Percentiles rank a stretch among this genome's conserved stretches.
These are phyloP conservation scores for Dolichomitus sp. DNA, from an alignment of 2,888 invertebrate species.

Conservation along the genomic window DNA sequence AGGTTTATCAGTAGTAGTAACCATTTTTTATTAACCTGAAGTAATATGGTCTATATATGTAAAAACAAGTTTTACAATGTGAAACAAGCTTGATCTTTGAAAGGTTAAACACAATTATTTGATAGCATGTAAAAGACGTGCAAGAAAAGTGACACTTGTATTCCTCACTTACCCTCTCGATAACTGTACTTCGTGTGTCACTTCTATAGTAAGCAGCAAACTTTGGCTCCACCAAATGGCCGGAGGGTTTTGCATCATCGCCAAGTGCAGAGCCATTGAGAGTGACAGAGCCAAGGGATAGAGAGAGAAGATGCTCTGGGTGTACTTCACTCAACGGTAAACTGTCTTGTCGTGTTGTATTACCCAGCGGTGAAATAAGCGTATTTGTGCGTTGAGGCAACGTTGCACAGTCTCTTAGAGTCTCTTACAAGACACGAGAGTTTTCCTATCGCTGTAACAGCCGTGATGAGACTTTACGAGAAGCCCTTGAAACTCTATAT, in stretches of 20 bases:
- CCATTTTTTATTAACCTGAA: too few relatives aligned
- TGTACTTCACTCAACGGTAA: slow-evolving; percentile 43
- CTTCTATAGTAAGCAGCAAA: background rate
- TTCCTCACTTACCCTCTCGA: background rate
- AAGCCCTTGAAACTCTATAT: slow-evolving; percentile 2
- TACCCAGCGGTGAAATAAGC: slow-evolving; percentile 27
- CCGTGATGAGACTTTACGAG: slow-evolving; percentile 23
- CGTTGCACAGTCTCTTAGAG: background rate
- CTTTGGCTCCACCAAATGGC: background rate
- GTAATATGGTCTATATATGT: too few relatives aligned
- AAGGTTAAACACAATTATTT: background rate
- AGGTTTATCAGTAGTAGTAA: too few relatives aligned
- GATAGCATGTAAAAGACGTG: background rate
- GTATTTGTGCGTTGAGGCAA: slow-evolving; percentile 1
- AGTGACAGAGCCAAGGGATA: background rate
- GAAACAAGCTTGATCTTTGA: background rate
- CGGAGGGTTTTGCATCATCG: slow-evolving; percentile 5
- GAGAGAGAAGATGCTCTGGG: slow-evolving; percentile 5
- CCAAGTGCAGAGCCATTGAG: slow-evolving; percentile 8
- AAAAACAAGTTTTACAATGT: background rate
- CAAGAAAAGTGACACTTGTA: background rate
- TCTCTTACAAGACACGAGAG: slow-evolving; percentile 35
- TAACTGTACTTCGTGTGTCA: background rate
- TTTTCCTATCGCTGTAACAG: slow-evolving; percentile 49
- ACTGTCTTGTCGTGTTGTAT: slow-evolving; percentile 39